Evolutionary conservation across 2,888 invertebrate species (phyloP).

Genomic region (Julus scandinavius): DNA sequence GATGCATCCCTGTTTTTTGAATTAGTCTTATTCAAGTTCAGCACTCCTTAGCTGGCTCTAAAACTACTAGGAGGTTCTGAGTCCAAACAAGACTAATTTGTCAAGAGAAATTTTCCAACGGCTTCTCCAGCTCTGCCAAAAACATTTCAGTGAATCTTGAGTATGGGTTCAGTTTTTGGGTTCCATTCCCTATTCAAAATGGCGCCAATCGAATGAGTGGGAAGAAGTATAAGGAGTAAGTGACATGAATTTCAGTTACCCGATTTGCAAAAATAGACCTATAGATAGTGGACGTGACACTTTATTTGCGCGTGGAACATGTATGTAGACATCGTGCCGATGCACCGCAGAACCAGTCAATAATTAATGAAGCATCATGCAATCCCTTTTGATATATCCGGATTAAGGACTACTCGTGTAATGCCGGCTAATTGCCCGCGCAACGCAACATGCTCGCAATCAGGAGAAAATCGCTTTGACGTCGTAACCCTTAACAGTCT

Average conservation of each 20-base stretch:
- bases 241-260: neutral
- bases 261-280: conserved; percentile 41
- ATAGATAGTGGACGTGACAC: conserved; percentile 6
- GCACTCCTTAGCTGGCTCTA: too few species aligned
- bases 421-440: conserved; percentile 4
- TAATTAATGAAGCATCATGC: neutral
- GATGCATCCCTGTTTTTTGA: too few species aligned
- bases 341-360: neutral
- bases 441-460: neutral
- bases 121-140: too few species aligned
- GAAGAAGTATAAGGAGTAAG: neutral
- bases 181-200: too few species aligned
- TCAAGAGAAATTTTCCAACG: neutral
- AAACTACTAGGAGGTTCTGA: too few species aligned
- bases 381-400: conserved; percentile 19
- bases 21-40: too few species aligned
- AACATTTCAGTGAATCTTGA: neutral
- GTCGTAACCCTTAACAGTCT: neutral
- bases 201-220: neutral
- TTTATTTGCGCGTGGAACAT: neutral
- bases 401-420: neutral
- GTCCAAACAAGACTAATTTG: neutral
- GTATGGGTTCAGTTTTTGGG: too few species aligned
- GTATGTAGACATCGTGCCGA: neutral
- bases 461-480: neutral